A percentile compares a stretch with the other conserved stretches of the same genome.
Evolutionary conservation across 1,140 invertebrate species (phyloP).

Genomic region (Galleria mellonella): DNA sequence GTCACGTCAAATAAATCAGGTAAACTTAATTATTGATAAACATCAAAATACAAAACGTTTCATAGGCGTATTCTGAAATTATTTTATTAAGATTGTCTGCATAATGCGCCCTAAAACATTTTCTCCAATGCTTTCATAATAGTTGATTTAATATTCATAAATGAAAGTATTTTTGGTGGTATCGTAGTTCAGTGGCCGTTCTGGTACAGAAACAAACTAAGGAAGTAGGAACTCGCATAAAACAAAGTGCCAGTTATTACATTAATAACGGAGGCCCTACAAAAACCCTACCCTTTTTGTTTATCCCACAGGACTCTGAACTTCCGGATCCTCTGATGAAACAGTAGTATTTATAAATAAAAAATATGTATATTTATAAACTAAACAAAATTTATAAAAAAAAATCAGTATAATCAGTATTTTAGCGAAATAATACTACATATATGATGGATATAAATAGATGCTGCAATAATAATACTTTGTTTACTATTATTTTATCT

Average conservation of each 20-base stretch:
- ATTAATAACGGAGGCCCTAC: conserved; percentile 55
- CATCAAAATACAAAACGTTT: no score
- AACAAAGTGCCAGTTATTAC: conserved; percentile 69
- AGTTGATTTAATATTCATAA: conserved; percentile 19
- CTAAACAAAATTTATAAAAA: no score
- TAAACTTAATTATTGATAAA: no score
- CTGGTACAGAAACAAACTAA: conserved; percentile 29
- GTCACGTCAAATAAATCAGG: no score
- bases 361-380: no score
- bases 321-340: conserved; percentile 30
- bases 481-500: no score
- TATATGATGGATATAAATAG: no score
- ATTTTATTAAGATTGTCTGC: not conserved
- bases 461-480: no score
- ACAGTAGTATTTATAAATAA: not conserved
- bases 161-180: not conserved
- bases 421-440: no score
- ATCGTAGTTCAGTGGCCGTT: conserved; percentile 8
- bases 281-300: conserved; percentile 51
- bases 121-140: conserved; percentile 3
- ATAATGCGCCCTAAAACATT: no score
- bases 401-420: no score
- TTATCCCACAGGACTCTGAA: conserved; percentile 40
- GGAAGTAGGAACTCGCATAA: conserved; percentile 51
- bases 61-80: no score